Percentiles rank a stretch among this genome's conserved stretches.
Evolutionary conservation across 2,888 invertebrate genomes (phyloP).

Genomic region (Spialia ferax): DNA sequence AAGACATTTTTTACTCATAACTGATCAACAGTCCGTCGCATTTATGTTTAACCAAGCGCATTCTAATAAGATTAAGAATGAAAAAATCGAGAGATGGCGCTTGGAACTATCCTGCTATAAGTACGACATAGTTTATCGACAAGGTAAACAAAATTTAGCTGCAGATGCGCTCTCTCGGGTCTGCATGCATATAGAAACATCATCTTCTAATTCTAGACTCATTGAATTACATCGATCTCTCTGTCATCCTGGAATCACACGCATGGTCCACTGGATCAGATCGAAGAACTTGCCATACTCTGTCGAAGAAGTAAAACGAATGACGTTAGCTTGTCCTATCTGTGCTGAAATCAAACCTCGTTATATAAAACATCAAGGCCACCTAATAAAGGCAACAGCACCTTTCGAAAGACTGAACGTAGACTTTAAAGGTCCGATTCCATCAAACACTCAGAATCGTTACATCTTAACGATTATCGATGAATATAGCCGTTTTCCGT

Average conservation of each 20-base stretch:
- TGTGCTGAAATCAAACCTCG: conserved; percentile 6
- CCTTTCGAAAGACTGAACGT: conserved; percentile 5
- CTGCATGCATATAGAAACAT: background rate
- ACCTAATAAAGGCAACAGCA: conserved; percentile 3
- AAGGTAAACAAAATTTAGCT: background rate
- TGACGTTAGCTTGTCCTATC: background rate
- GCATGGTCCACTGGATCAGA: conserved; percentile 11
- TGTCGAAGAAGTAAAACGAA: conserved; percentile 5
- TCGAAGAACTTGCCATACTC: conserved; percentile 9
- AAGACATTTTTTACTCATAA: conserved; percentile 6
- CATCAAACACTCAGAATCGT: conserved; percentile 6
- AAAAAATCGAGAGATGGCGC: conserved; percentile 7
- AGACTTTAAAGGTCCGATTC: conserved; percentile 7
- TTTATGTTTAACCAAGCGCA: conserved; percentile 4
- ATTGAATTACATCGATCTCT: conserved; percentile 4
- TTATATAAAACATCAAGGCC: conserved; percentile 3
- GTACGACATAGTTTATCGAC: conserved; percentile 1
- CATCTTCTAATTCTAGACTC: background rate
- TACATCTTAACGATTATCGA: conserved; percentile 10
- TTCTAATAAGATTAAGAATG: conserved; percentile 5
- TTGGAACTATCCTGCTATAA: conserved; percentile 5
- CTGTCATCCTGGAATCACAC: conserved; percentile 3
- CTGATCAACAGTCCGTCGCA: conserved; percentile 5
- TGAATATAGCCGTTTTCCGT: conserved; percentile 4
- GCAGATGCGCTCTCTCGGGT: background rate